phyloP scores from a whole-genome alignment of 1,140 invertebrate species.

The Chionoecetes opilio region DNA sequence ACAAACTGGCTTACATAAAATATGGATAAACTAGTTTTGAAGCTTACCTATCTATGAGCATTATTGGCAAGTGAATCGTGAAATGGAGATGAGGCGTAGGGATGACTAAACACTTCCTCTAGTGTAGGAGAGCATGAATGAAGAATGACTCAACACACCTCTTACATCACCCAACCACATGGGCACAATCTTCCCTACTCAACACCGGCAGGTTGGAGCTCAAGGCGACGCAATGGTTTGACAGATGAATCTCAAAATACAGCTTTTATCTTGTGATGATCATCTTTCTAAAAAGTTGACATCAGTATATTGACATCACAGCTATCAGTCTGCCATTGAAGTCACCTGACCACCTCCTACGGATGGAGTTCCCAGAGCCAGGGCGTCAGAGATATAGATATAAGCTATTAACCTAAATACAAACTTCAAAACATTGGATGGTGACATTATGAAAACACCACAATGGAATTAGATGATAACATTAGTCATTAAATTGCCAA shows the following conservation, averaged over 20 bases:
- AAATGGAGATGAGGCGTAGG: slow-evolving; percentile 1
- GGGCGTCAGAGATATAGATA: too few relatives aligned
- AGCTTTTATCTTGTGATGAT: neutral
- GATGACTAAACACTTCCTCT: slow-evolving; percentile 15
- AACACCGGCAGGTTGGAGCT: neutral
- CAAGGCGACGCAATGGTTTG: neutral
- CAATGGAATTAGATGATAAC: too few relatives aligned
- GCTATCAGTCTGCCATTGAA: too few relatives aligned
- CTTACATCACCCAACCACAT: neutral
- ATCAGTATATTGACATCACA: too few relatives aligned
- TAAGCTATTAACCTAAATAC: too few relatives aligned
- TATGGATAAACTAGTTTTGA: neutral
- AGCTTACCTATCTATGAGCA: slow-evolving; percentile 29
- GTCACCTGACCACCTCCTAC: neutral
- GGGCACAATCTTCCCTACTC: neutral
- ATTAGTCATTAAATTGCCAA: too few relatives aligned
- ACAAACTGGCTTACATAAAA: slow-evolving; percentile 9
- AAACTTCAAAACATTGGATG: too few relatives aligned
- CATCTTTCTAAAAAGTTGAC: too few relatives aligned
- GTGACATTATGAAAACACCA: too few relatives aligned
- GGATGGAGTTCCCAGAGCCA: too few relatives aligned
- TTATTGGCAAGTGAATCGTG: slow-evolving; percentile 2
- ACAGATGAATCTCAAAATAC: neutral
- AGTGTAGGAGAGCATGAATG: slow-evolving; percentile 13
- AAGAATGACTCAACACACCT: neutral